These are phyloP conservation scores for Villa cingulata DNA, from an alignment of 2,888 invertebrate species.

Conservation along the genomic window DNA sequence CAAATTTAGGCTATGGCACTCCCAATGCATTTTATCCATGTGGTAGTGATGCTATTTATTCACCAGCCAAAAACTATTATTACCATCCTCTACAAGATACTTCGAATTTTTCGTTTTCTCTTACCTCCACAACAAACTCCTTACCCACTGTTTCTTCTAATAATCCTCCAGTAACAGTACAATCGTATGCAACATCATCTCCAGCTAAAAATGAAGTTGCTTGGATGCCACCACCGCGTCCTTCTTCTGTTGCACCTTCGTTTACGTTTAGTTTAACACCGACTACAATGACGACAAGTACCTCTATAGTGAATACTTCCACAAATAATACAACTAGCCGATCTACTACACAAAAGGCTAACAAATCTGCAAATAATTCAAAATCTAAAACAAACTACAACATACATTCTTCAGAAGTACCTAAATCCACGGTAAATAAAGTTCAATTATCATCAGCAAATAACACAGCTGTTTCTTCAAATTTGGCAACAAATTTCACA, in stretches of 20 bases:
- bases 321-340: not conserved
- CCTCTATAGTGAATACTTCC: not conserved
- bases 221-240: conserved; percentile 4
- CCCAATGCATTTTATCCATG: not conserved
- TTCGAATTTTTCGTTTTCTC: conserved; percentile 6
- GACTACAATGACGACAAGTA: not conserved
- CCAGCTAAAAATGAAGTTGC: not conserved
- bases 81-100: conserved; percentile 1
- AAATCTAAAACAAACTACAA: not conserved
- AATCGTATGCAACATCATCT: not conserved
- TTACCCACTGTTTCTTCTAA: not conserved
- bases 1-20: not conserved
- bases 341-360: not conserved
- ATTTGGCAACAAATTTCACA: conserved; percentile 13
- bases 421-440: not conserved
- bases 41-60: not conserved
- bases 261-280: conserved; percentile 14
- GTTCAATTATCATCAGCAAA: not conserved
- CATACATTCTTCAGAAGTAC: too few species aligned
- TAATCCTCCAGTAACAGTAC: not conserved
- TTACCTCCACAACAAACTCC: conserved; percentile 3
- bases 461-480: not conserved
- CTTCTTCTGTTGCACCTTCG: not conserved
- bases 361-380: not conserved
- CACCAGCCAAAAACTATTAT: not conserved